Base-by-base conservation (phyloP, 2,888 invertebrate species). In the Acanthococcus lagerstroemiae region DNA sequence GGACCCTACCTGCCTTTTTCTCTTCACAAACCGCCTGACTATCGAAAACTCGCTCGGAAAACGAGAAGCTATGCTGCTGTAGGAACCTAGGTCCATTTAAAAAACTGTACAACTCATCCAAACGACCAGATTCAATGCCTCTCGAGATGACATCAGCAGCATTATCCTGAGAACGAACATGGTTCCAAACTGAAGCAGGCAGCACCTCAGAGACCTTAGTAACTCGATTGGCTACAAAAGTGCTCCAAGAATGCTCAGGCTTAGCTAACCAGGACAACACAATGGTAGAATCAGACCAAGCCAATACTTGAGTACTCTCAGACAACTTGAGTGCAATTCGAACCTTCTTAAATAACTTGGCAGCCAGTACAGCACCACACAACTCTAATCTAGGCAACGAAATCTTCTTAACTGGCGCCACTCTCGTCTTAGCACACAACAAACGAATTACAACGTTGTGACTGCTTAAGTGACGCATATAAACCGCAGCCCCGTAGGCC, bases 371-470 rank as follows among this genome's bases (percentile, higher is more conserved):
- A 4, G 72, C 72, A 17, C 61, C 72, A 56, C 70, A 72, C 15
- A 72, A 67, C 67, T 73, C 72, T 5, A 72, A 65, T 55, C 72
- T 67, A 4, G 72, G 72, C 6, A 71, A 55, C 1, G 71, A 69
- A 7, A 68, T 61, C 7, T 52, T 67, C 56, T 72, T n/a, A n/a
- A n/a, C n/a, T n/a, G n/a, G n/a, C n/a, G n/a, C n/a, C n/a, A n/a
- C n/a, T n/a, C n/a, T n/a, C n/a, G n/a, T n/a, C n/a, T n/a, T n/a
- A n/a, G n/a, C n/a, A n/a, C n/a, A n/a, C n/a, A 73, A 25, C 17
- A 73, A 45, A 19, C 50, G 15, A n/a, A 69, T 55, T 7, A 22
- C 17, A 21, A 54, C 50, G 12, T 55, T 44, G 15, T 68, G 7
- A 37, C 15, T 37, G 6, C 15, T 12, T 37, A 37, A 9, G 6